Percentiles rank a stretch among this genome's conserved stretches.
Conservation (phyloP, 2,888 invertebrate genomes). For the Phyllotreta cruciferae region DNA sequence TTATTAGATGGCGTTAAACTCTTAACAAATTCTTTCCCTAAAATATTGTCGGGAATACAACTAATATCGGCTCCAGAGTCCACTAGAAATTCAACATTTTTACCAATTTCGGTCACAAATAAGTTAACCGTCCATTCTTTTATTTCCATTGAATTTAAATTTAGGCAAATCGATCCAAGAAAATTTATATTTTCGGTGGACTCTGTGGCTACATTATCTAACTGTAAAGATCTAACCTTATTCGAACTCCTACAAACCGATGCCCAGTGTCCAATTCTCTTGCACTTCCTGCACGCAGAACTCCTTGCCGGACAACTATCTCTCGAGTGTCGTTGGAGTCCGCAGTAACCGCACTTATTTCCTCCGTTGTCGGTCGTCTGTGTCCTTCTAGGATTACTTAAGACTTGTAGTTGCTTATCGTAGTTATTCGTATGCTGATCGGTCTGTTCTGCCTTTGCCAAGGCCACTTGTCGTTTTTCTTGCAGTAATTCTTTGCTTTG, state of each 20-base stretch:
- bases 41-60: slow-evolving; percentile 12
- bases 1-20: slow-evolving; percentile 18
- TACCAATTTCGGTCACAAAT: slow-evolving; percentile 13
- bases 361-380: background rate
- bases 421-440: too few relatives aligned
- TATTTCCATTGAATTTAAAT: too few relatives aligned
- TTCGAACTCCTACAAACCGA: slow-evolving; percentile 19
- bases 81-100: slow-evolving; percentile 19
- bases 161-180: too few relatives aligned
- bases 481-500: too few relatives aligned
- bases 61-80: slow-evolving; percentile 23
- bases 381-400: background rate
- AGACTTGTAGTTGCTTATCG: background rate
- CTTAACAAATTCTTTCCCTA: slow-evolving; percentile 9
- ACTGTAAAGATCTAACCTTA: slow-evolving; percentile 20
- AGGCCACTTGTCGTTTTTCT: too few relatives aligned
- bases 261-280: slow-evolving; percentile 31
- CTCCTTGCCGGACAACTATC: slow-evolving; percentile 30
- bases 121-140: slow-evolving; percentile 10
- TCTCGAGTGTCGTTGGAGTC: slow-evolving; percentile 18
- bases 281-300: slow-evolving; percentile 27
- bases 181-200: slow-evolving; percentile 14
- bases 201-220: slow-evolving; percentile 1
- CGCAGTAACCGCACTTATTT: slow-evolving; percentile 18
- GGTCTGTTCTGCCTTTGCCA: too few relatives aligned